Evolutionary conservation across 2,888 invertebrate genomes (phyloP).

Genomic region (Euplexia lucipara): DNA sequence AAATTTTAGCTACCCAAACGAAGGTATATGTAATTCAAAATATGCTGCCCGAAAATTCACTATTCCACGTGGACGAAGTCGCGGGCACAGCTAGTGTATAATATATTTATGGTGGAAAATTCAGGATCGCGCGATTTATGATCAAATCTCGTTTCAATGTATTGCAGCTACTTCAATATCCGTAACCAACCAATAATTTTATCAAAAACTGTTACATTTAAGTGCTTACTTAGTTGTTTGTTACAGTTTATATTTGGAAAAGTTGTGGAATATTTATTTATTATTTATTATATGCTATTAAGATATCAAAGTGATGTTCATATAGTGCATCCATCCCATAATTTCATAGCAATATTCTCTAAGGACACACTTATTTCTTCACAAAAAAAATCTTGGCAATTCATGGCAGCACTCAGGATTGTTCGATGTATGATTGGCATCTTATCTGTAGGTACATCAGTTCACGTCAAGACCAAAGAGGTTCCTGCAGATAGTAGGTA

Average conservation of each 20-base stretch:
- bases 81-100: too few species aligned
- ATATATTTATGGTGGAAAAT: too few species aligned
- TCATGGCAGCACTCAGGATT: constrained; percentile 3
- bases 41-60: too few species aligned
- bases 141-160: constrained; percentile 9
- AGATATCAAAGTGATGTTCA: too few species aligned
- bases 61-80: too few species aligned
- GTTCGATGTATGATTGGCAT: constrained; percentile 18
- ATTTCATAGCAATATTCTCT: not conserved
- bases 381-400: constrained; percentile 18
- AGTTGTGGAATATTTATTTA: too few species aligned
- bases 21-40: too few species aligned
- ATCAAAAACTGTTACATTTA: not conserved
- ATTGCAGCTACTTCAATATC: constrained; percentile 10
- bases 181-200: not conserved
- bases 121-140: constrained; percentile 2
- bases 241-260: too few species aligned
- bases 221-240: not conserved
- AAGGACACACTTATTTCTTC: constrained; percentile 5
- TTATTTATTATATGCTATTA: too few species aligned
- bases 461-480: not conserved
- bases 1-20: too few species aligned
- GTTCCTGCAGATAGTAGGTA: not conserved
- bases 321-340: too few species aligned
- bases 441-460: constrained; percentile 24